Base-by-base conservation (phyloP, 1,140 invertebrate species). In the Drosophila bocki region DNA sequence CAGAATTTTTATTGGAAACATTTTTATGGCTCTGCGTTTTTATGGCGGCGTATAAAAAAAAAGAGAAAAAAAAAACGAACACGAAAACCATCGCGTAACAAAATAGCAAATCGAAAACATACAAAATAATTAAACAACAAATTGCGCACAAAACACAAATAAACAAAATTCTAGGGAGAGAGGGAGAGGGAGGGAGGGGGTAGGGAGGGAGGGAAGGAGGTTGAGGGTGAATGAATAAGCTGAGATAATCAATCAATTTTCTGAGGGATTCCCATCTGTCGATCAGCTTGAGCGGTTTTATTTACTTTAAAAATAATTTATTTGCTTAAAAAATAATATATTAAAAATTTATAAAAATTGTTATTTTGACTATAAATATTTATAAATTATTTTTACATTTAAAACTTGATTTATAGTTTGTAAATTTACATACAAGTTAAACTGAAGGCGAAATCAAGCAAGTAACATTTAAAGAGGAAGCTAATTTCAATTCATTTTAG, bases 11-110 rank as follows among this genome's bases (percentile, higher is more conserved):
- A 88, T 88, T 72, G 75, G 67, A 77, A 74, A 77, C 83, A 77
- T 87, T 86, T 86, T 86, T 86, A 86, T 75, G 83, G 67, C 59
- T 47, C 68, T 61, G 60, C 71, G 68, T 88, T 87, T 87, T 87
- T 88, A 87, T 88, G 51, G 64, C 53, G 37, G 50, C 63, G 50
- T 50, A 72, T 75, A 87, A 86, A 87, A 75, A 85, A 85, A 75
- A 48, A 22, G 22, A 22, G 22, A 22, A 22, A 51, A n/a, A 67
- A 22, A 39, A 67, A 29, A 29, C 26, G 60, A 57, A 59, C 50
- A 78, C 41, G 42, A 60, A 62, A 59, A 42, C 61, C 54, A 75
- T 76, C 63, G 61, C 53, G 53, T 58, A 81, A 81, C 81, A 54
- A 76, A 83, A 79, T 72, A 71, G 60, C 77, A 75, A 85, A 84